Evolutionary conservation across 1,140 invertebrate genomes (phyloP).

Genomic region (Steinernema khuongi): DNA sequence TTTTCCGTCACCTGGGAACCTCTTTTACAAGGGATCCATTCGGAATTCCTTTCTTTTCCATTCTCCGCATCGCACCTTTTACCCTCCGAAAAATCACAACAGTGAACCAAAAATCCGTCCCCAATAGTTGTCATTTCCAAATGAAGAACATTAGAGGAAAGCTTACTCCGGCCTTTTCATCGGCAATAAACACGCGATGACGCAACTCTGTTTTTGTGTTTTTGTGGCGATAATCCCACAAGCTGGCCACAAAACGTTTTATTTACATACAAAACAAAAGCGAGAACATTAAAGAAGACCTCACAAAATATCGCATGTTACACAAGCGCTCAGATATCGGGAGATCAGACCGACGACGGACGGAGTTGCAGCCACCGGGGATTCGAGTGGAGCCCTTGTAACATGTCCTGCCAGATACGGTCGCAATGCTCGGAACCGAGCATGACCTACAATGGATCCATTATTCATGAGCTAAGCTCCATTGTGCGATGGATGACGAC

Average conservation of each 20-base stretch:
- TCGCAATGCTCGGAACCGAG: neutral
- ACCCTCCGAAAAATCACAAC: no score
- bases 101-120: no score
- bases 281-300: neutral
- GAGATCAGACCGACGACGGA: neutral
- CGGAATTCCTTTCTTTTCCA: no score
- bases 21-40: no score
- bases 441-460: neutral
- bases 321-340: neutral
- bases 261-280: neutral
- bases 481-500: neutral
- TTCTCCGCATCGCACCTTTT: no score
- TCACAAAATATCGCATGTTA: neutral
- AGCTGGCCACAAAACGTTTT: neutral
- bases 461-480: neutral
- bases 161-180: no score
- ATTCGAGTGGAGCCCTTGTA: neutral
- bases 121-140: no score
- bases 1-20: no score
- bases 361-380: neutral
- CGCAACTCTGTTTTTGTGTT: neutral
- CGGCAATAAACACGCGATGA: no score
- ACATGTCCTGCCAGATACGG: constrained; percentile 12
- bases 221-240: neutral
- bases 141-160: no score